Evolutionary conservation across 2,113 vertebrate species (phyloP).

Genomic region (Upupa epops): DNA sequence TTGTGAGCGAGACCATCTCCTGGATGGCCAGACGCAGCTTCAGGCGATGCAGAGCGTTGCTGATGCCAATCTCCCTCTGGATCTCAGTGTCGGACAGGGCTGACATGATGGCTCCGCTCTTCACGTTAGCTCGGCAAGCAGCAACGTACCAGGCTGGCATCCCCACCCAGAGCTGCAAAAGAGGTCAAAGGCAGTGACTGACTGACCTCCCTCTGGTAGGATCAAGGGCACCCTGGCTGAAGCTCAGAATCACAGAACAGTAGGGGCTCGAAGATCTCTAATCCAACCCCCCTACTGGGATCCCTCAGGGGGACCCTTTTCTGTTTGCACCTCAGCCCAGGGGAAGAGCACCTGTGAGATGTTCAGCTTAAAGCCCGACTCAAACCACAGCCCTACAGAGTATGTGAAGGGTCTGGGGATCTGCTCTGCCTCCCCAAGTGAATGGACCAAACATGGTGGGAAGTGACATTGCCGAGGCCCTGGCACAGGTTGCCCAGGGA

Average conservation of each 20-base stretch:
- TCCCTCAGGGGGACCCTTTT: not conserved
- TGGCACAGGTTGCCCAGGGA: too few relatives aligned
- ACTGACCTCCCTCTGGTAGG: not conserved
- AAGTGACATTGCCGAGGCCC: too few relatives aligned
- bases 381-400: not conserved
- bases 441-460: not conserved
- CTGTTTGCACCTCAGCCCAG: not conserved
- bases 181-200: not conserved
- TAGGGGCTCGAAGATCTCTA: too few relatives aligned
- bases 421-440: not conserved
- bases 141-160: constrained; percentile 99
- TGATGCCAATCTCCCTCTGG: constrained; percentile 97
- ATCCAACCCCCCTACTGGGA: not conserved
- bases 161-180: constrained; percentile 93
- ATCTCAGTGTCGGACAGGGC: constrained; percentile 96
- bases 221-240: not conserved
- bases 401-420: not conserved
- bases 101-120: constrained; percentile 97
- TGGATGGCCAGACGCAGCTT: constrained; percentile 96
- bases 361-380: not conserved
- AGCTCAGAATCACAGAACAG: not conserved
- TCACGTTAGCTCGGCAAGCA: constrained; percentile 95
- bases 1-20: constrained; percentile 97
- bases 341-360: not conserved
- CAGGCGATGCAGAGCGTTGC: constrained; percentile 93